Conservation (phyloP, 2,113 vertebrate species). For the Aegotheles bennettii region DNA sequence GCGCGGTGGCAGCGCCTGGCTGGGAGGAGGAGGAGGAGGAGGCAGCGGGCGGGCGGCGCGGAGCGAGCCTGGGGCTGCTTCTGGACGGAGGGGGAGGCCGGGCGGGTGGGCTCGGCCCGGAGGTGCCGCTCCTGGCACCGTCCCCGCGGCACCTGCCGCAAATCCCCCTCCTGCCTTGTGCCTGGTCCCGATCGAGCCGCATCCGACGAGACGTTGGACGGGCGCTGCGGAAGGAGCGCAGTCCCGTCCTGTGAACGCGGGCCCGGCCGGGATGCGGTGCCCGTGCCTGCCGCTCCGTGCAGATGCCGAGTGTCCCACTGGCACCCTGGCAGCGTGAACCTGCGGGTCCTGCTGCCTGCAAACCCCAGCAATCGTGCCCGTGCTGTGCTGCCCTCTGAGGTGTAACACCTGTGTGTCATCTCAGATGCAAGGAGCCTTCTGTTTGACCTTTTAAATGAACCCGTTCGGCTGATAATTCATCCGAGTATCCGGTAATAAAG, state of each 20-base stretch:
- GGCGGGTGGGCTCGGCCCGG: too few species aligned
- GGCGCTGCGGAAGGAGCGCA: background rate
- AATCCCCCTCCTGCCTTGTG: background rate
- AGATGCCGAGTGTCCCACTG: rapidly evolving
- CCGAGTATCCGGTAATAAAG: background rate
- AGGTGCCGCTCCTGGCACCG: background rate
- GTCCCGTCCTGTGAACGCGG: background rate
- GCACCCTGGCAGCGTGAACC: background rate
- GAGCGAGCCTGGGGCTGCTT: background rate
- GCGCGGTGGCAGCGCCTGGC: too few species aligned
- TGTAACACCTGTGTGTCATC: rapidly evolving
- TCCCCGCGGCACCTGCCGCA: background rate
- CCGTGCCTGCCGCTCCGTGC: background rate
- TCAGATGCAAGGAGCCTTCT: background rate
- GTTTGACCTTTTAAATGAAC: background rate
- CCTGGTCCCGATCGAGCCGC: too few species aligned
- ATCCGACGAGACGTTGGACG: too few species aligned
- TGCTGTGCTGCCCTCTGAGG: background rate
- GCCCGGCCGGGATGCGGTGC: background rate
- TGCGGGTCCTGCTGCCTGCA: background rate
- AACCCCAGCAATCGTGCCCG: background rate
- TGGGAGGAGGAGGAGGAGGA: background rate
- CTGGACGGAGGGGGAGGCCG: background rate
- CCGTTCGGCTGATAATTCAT: background rate
- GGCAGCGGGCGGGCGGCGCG: background rate